These are phyloP conservation scores for Dynastes maya DNA, from an alignment of 2,888 invertebrate species.

Conservation along the genomic window DNA sequence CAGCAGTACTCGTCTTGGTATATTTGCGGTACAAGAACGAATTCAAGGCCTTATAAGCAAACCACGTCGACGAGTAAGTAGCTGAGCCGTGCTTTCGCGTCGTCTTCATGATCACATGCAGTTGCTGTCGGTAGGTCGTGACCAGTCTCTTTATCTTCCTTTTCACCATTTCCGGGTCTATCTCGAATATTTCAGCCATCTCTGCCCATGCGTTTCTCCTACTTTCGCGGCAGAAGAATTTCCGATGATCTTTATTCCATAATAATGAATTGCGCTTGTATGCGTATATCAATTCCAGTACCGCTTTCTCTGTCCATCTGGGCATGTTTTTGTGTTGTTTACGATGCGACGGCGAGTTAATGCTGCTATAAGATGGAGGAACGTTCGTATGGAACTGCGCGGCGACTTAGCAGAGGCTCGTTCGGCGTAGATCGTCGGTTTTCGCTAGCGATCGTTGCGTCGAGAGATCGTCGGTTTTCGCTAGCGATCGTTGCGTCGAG, in stretches of 20 bases:
- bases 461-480: constrained; percentile 20
- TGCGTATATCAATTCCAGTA: constrained; percentile 39
- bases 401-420: background rate
- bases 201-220: constrained; percentile 46
- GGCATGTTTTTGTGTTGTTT: background rate
- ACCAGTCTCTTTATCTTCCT: constrained; percentile 54
- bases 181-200: constrained; percentile 38
- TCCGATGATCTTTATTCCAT: constrained; percentile 40
- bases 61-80: constrained; percentile 23
- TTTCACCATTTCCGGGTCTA: constrained; percentile 26
- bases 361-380: background rate
- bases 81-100: background rate
- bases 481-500: constrained; percentile 14
- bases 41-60: constrained; percentile 19
- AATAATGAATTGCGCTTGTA: constrained; percentile 39
- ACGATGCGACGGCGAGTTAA: too few relatives aligned
- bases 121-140: constrained; percentile 53
- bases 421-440: constrained; percentile 35
- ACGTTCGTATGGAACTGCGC: constrained; percentile 18
- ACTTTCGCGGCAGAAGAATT: constrained; percentile 20
- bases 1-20: background rate
- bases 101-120: constrained; percentile 36
- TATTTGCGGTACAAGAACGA: constrained; percentile 22
- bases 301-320: constrained; percentile 12
- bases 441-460: constrained; percentile 28